Percentiles rank a stretch among this genome's conserved stretches.
Evolutionary conservation across 2,113 vertebrate genomes (phyloP).

Genomic region (Eira barbara): DNA sequence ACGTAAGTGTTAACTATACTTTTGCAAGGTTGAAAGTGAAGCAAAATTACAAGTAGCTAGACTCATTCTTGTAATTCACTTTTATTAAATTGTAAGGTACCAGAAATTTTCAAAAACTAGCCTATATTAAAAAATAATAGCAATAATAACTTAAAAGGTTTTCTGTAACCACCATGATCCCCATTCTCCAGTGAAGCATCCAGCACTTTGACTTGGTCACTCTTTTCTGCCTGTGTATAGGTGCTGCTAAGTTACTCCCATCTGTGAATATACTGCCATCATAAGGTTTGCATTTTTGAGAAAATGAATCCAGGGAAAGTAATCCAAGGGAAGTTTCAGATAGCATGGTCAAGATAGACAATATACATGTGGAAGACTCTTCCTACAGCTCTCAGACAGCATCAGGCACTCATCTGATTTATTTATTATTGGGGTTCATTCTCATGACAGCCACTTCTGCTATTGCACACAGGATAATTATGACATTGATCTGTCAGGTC

Average conservation of each 20-base stretch:
- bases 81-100: neutral
- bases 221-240: neutral
- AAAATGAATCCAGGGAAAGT: neutral
- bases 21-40: conserved; percentile 14
- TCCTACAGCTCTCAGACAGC: neutral
- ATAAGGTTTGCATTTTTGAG: neutral
- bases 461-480: neutral
- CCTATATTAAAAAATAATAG: neutral
- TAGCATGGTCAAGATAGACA: neutral
- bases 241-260: neutral
- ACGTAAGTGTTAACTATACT: neutral
- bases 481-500: neutral
- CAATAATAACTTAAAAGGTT: neutral
- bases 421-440: neutral
- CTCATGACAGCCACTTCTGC: neutral
- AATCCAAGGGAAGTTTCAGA: neutral
- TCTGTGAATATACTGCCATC: neutral
- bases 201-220: neutral
- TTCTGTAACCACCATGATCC: neutral
- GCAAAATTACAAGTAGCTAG: neutral
- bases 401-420: neutral
- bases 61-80: neutral
- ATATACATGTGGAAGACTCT: neutral
- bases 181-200: neutral
- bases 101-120: neutral